phyloP scores from a whole-genome alignment of 2,113 vertebrate species.

The Podilymbus podiceps region DNA sequence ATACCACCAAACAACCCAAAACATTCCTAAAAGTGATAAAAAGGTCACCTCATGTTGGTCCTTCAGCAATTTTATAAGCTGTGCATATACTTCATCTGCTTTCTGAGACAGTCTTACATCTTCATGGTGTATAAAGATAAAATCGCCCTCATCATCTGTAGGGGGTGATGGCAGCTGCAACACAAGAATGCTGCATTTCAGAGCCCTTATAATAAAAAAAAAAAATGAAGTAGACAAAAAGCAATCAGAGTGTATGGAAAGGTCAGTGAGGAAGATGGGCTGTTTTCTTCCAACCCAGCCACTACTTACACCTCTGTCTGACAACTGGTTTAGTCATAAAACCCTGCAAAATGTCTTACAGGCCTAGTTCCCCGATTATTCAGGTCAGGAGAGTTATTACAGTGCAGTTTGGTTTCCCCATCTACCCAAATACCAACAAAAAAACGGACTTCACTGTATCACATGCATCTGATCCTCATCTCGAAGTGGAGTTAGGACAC shows the following conservation, averaged over 20 bases:
- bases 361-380: background rate
- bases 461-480: background rate
- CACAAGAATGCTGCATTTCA: background rate
- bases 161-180: conserved; percentile 89
- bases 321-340: background rate
- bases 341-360: background rate
- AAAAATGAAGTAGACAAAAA: background rate
- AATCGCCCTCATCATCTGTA: conserved; percentile 88
- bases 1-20: background rate
- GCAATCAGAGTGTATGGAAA: background rate
- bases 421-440: background rate
- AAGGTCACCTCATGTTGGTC: conserved; percentile 86
- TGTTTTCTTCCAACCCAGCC: background rate
- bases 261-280: background rate
- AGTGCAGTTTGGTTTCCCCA: background rate
- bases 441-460: background rate
- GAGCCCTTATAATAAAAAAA: background rate
- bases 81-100: conserved; percentile 85
- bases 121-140: conserved; percentile 91
- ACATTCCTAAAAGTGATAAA: background rate
- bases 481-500: background rate
- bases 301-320: background rate
- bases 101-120: conserved; percentile 88
- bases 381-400: background rate
- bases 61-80: conserved; percentile 86